Evolutionary conservation across 2,888 invertebrate species (phyloP), one percentile per base, ranked within the genome.

Genomic region (Eulithis testata): DNA sequence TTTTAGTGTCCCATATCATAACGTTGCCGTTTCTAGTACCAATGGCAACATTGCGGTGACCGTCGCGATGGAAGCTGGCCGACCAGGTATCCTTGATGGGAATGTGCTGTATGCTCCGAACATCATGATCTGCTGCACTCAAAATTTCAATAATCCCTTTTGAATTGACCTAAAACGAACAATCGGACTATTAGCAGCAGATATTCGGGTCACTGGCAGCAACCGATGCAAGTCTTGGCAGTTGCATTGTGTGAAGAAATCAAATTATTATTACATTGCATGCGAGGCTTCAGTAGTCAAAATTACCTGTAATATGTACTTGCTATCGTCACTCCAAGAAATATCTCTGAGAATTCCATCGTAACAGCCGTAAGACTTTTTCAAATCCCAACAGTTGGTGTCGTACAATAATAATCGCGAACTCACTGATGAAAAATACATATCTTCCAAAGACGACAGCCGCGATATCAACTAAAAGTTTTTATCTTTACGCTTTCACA

Each of bases 351-450:
- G 71, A 65, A 90, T 73, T 57, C 88, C 88, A 73, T 93, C 91
- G 66, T 90, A 89, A 74, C 88, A 89, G 55, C 87, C 90, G 74
- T 94, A 94, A 61, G 88, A 87, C 76, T 94, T 92, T 77, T 92
- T 88, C 63, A 94, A 84, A 75, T 93, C 91, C 87, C 94, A 94
- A 80, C 84, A 89, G 75, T 90, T 93, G 66, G 88, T 90, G 69
- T 94, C 94, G 76, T 94, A 93, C 36, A 95, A 85, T 78, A 94
- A 88, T 68, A 95, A 84, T 52, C 93, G 92, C 52, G 93, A 93
- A 75, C 94, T 94, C 69, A 94, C 88, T 47, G 94, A 94, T 36
- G 94, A 93, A 70, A 95, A 88, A 83, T 92, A 94, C 94, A 94
- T 94, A 76, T 76, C 88, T 57, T 11, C n/a, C 50, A 27, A 54